A percentile compares a stretch with the other conserved stretches of the same genome.
These are phyloP conservation scores for Motacilla alba DNA, from an alignment of 2,113 vertebrate genomes.

Conservation along the genomic window DNA sequence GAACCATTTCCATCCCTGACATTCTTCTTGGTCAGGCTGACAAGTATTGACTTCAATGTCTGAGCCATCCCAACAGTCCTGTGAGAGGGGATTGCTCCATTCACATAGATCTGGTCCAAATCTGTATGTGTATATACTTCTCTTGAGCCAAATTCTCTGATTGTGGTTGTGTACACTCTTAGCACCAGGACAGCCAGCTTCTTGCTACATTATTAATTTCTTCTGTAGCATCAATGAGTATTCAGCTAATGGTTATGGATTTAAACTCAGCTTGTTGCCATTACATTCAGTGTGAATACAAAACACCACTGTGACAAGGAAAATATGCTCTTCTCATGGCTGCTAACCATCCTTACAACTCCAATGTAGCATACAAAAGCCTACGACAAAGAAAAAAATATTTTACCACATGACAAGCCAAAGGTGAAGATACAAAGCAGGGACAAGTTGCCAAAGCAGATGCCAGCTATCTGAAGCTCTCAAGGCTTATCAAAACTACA, in stretches of 20 bases:
- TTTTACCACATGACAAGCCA: not conserved
- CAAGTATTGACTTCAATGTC: not conserved
- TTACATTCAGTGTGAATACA: not conserved
- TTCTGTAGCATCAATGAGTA: not conserved
- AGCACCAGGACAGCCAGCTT: not conserved
- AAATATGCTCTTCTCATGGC: not conserved
- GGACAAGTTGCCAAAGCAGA: not conserved
- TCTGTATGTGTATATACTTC: not conserved
- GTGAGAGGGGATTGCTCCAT: not conserved
- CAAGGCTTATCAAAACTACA: not conserved
- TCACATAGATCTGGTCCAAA: not conserved
- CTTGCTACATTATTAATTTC: not conserved
- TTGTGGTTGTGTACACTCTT: not conserved
- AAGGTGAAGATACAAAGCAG: not conserved
- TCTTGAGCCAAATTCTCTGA: not conserved
- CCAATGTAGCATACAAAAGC: not conserved
- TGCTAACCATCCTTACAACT: not conserved
- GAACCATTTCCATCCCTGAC: not conserved
- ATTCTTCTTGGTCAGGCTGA: not conserved
- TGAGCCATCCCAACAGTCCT: not conserved
- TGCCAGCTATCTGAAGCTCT: not conserved
- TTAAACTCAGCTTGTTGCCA: not conserved
- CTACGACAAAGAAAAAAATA: not conserved
- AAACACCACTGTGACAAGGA: not conserved
- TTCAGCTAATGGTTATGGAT: not conserved